A percentile compares a stretch with the other conserved stretches of the same genome.
These are phyloP conservation scores for Epicauta chinensis DNA, from an alignment of 1,140 invertebrate genomes.

Conservation along the genomic window DNA sequence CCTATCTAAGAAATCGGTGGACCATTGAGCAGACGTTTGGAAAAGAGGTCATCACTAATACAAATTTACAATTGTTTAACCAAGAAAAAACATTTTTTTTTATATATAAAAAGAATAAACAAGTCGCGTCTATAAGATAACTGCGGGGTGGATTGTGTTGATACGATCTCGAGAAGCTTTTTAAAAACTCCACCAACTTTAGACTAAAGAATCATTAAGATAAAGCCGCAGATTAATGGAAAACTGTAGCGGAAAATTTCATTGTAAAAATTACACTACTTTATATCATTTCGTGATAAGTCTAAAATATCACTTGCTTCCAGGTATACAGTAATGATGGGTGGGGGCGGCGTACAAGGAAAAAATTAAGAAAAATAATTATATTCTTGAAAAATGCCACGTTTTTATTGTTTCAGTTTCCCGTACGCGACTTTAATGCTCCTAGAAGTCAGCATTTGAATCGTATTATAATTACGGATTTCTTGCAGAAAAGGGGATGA, in stretches of 20 bases:
- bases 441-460: slow-evolving; percentile 9
- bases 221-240: slow-evolving; percentile 43
- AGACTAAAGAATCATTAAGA: slow-evolving; percentile 43
- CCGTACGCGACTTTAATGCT: slow-evolving; percentile 12
- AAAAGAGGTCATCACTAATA: no score
- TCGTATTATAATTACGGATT: slow-evolving; percentile 12
- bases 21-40: no score
- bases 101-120: no score
- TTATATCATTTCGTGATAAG: slow-evolving; percentile 42
- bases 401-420: slow-evolving; percentile 29
- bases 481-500: neutral
- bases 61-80: neutral
- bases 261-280: slow-evolving; percentile 42
- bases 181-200: slow-evolving; percentile 41
- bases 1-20: no score
- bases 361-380: slow-evolving; percentile 32
- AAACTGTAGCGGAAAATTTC: slow-evolving; percentile 43
- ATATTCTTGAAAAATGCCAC: slow-evolving; percentile 30
- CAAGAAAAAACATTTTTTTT: neutral
- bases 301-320: slow-evolving; percentile 38
- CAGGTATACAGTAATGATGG: slow-evolving; percentile 29
- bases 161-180: slow-evolving; percentile 33
- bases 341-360: slow-evolving; percentile 20
- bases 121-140: no score
- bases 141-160: neutral